Evolutionary conservation across 2,797 vertebrate species (phyloP).

Genomic region (Squalus acanthias): DNA sequence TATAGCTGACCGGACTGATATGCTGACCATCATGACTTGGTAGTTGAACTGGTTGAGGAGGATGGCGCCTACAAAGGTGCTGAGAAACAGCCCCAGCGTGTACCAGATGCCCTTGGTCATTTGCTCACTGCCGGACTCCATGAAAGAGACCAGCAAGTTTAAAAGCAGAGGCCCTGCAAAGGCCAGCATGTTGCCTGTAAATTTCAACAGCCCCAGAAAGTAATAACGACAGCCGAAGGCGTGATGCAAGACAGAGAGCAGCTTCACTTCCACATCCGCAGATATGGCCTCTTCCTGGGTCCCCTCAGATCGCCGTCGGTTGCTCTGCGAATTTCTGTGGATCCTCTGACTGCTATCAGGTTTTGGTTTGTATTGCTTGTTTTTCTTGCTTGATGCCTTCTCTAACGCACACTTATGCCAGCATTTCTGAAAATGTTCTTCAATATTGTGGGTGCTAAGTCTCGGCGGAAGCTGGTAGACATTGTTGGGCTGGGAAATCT

Average conservation of each 20-base stretch:
- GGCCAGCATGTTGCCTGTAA: conserved; percentile 62
- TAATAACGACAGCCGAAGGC: conserved; percentile 75
- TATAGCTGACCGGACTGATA: conserved; percentile 68
- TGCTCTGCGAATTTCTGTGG: conserved; percentile 48
- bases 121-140: conserved; percentile 72
- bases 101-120: conserved; percentile 71
- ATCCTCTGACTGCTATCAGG: conserved; percentile 43
- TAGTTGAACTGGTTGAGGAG: conserved; percentile 76
- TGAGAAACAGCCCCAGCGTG: conserved; percentile 71
- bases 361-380: neutral
- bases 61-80: conserved; percentile 67
- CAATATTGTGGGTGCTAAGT: conserved; percentile 64
- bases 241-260: conserved; percentile 68
- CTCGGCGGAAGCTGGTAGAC: conserved; percentile 69
- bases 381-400: conserved; percentile 37
- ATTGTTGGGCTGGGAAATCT: conserved; percentile 65
- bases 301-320: neutral
- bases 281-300: neutral
- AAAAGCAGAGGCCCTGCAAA: conserved; percentile 84
- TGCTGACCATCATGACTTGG: conserved; percentile 68
- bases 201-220: conserved; percentile 72
- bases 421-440: conserved; percentile 62
- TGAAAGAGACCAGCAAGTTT: conserved; percentile 75
- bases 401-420: conserved; percentile 58
- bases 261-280: conserved; percentile 43